Base-by-base conservation (phyloP, 2,797 vertebrate genomes). In the Myotis myotis region DNA sequence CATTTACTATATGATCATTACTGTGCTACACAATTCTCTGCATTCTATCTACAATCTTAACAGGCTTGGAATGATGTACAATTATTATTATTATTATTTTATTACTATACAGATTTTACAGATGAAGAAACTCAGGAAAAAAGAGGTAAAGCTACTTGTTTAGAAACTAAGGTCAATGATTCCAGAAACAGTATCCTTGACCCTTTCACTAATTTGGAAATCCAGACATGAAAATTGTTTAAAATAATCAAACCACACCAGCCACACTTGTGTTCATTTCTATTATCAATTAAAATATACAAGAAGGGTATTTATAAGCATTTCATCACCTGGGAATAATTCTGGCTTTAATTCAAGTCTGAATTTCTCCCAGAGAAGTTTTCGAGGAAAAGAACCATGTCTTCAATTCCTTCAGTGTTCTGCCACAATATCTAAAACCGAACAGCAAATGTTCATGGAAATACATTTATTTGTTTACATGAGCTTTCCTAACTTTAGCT, bases 1-100 rank as follows among this genome's bases (percentile, higher is more conserved):
- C 28, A 28, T 57, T 49, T 51, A 33, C 2, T 28, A 13, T 68
- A 49, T 36, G 13, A 2, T 20, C 44, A 28, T 72, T 36, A 64
- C 8, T 15, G 4, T 62, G 23, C 25, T 30, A 51, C n/a, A 41
- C 28, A 68, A 2, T 60, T n/a, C 44, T 55, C 49, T 89, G 9
- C 20, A 89, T 89, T 81, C 87, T 74, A 88, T 89, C n/a, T 89
- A 5, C 23, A n/a, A 80, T 91, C 3, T 64, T 81, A 64, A 57
- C 2, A 71, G 7, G 12, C 17, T 6, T 86, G 57, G 13, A 83
- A 70, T 79, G 36, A 78, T 6, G 23, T 62, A 41, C 33, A 60
- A 11, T 71, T 22, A 28, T 62, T 28, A 70, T 86, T 28, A 41
- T 74, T 38, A 38, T 74, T 68, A 64, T 62, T 28, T 74, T 68